Conservation (phyloP, 1,140 invertebrate genomes). For the Drosophila quadrilineata region DNA sequence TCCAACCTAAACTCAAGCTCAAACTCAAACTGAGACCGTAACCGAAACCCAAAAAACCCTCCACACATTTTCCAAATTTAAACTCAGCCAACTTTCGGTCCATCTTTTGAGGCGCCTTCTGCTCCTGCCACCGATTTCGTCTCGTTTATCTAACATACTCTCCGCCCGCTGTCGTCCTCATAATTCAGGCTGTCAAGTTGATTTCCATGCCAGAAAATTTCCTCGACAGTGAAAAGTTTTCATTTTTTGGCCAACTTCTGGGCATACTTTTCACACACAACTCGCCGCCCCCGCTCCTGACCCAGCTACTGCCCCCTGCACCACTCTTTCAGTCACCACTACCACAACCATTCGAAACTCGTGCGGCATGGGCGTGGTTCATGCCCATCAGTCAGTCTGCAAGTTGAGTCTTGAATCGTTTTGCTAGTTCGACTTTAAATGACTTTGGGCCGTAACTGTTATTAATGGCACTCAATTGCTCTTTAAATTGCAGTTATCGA, state of each 20-base stretch:
- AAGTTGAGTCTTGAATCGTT: no score
- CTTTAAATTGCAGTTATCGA: background rate
- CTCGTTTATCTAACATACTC: no score
- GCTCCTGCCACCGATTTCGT: background rate
- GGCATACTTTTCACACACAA: constrained; percentile 16
- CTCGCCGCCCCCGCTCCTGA: background rate
- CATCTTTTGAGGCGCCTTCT: background rate
- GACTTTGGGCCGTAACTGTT: background rate
- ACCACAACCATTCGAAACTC: background rate
- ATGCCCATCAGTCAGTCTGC: constrained; percentile 12
- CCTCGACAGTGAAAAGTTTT: constrained; percentile 43
- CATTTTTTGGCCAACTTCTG: constrained; percentile 31
- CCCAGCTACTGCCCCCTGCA: background rate
- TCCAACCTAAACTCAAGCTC: background rate
- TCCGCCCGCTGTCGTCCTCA: background rate
- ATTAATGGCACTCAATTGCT: background rate
- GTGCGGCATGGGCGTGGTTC: background rate
- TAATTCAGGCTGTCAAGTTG: constrained; percentile 37
- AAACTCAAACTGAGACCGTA: no score
- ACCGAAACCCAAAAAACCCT: no score
- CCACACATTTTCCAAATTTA: background rate
- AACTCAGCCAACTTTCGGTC: background rate
- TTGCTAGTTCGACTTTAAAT: background rate
- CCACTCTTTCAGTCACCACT: background rate
- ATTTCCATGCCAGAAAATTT: constrained; percentile 38